These are phyloP conservation scores for Myopa testacea DNA, from an alignment of 2,888 invertebrate genomes.

Conservation along the genomic window DNA sequence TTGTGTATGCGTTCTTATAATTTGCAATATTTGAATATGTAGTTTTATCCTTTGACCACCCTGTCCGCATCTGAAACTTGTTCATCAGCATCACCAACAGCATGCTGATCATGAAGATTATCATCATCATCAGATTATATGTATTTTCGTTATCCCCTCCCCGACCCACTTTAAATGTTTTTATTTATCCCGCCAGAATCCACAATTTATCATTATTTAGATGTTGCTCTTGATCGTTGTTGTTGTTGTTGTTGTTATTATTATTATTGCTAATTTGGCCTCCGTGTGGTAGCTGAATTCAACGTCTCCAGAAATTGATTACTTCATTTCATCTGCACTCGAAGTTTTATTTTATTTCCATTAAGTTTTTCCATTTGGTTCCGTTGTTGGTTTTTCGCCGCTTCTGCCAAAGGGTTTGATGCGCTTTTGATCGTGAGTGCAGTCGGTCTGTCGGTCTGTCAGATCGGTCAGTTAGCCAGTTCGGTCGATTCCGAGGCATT, in stretches of 20 bases:
- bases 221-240: neutral
- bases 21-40: conserved; percentile 24
- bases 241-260: conserved; percentile 1
- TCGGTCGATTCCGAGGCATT: neutral
- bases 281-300: conserved; percentile 25
- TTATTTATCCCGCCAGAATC: conserved; percentile 22
- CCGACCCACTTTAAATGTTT: conserved; percentile 23
- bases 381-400: conserved; percentile 1
- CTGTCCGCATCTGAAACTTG: neutral
- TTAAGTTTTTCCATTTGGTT: conserved; percentile 39
- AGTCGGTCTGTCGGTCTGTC: neutral
- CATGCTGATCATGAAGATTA: neutral
- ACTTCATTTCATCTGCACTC: conserved; percentile 37
- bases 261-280: conserved; percentile 15
- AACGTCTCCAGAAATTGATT: conserved; percentile 37
- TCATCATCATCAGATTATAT: neutral
- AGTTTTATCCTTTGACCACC: neutral
- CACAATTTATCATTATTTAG: conserved; percentile 26
- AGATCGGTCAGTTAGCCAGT: neutral
- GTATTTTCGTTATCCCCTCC: neutral
- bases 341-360: conserved; percentile 35
- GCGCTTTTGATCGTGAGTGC: conserved; percentile 26
- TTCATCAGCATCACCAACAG: neutral
- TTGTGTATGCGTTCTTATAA: conserved; percentile 6
- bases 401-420: neutral